Base-by-base conservation (phyloP, 2,888 invertebrate species). In the Drosophila helvetica region DNA sequence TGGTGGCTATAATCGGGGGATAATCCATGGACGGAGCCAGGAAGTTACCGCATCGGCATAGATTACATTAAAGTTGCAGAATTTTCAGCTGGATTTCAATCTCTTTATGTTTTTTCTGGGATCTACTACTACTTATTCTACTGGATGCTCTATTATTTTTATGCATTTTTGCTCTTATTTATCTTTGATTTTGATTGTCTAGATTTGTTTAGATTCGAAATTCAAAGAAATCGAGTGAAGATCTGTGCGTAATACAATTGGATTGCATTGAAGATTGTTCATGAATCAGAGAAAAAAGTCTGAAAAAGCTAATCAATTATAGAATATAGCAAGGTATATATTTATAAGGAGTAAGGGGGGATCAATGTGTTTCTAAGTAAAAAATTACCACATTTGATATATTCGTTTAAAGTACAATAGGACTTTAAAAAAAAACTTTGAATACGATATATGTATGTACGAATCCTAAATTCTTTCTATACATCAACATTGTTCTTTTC, bases 1-100 rank as follows among this genome's bases (percentile, higher is more conserved):
- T 45, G 17, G 3, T 17, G 12, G 6, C 30, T 18, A 18, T 48
- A 47, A 66, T 66, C 48, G 19, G 33, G 50, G 60, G 18, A 25
- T 55, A 33, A 66, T 33, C 18, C 52, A 18, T 17, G 19, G 3
- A 15, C 15, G 33, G 12, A 12, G n/a, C n/a, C n/a, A n/a, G n/a
- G n/a, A n/a, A n/a, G n/a, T n/a, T n/a, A n/a, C n/a, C n/a, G n/a
- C n/a, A n/a, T 27, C 1, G 27, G 27, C 27, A 9, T 2, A 1
- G 30, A 30, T 30, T 15, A 30, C 48, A 63, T 43, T 63, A 50
- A 63, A 61, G 42, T 15, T 33, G 5, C 12, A 8, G 22, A 50
- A 50, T 50, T 63, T 38, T 33, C 12, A 1, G 33, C 5, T 33
- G 5, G 33, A 33, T 12, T 33, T 30, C 17, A 30, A 22, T 47